Conservation (phyloP, 2,113 vertebrate genomes). For the Pseudorasbora parva region DNA sequence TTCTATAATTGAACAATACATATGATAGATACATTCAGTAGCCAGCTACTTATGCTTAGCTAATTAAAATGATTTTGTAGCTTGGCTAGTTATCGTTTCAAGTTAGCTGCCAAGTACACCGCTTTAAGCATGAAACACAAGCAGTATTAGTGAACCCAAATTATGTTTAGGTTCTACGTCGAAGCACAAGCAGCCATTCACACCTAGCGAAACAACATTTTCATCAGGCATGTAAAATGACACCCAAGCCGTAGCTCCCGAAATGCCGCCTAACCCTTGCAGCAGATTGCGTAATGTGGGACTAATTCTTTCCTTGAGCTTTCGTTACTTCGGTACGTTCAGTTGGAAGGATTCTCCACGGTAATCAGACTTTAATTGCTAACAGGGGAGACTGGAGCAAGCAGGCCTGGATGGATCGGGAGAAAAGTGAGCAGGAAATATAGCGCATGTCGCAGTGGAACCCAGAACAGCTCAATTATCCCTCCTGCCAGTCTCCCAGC, state of each 20-base stretch:
- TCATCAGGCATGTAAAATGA: neutral
- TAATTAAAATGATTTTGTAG: neutral
- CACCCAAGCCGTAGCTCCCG: neutral
- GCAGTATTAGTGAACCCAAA: neutral
- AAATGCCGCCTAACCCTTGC: neutral
- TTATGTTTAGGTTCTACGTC: neutral
- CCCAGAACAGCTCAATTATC: constrained; percentile 66
- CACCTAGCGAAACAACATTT: neutral
- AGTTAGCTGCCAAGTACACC: no score
- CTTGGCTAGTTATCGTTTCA: no score
- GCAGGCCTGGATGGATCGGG: constrained; percentile 47
- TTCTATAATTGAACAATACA: neutral
- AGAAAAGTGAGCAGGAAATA: constrained; percentile 49
- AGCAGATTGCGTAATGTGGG: constrained; percentile 16
- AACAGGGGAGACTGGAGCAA: constrained; percentile 2
- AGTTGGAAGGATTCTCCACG: neutral
- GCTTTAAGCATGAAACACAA: neutral
- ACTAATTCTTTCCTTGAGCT: constrained; percentile 1
- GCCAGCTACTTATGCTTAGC: neutral
- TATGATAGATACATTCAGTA: neutral
- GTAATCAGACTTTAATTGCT: constrained; percentile 22
- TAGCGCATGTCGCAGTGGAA: constrained; percentile 52
- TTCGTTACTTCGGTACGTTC: neutral
- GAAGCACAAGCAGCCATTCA: neutral
- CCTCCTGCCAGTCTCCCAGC: constrained; percentile 54